Evolutionary conservation across 1,140 invertebrate genomes (phyloP).

Genomic region (Bombus cullumanus): DNA sequence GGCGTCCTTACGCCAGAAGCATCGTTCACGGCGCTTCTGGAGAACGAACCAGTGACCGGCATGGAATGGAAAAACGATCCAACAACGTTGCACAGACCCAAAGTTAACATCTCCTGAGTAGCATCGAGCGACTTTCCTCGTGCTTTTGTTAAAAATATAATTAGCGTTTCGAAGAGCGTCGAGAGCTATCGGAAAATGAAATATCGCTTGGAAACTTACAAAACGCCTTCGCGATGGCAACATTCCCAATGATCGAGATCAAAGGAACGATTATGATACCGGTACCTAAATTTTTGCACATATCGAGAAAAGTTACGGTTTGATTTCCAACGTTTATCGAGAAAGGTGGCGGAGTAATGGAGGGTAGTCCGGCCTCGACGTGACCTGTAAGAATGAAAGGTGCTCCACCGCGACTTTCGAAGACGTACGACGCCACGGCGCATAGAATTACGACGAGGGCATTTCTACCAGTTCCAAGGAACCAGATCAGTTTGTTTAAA

Average conservation of each 20-base stretch:
- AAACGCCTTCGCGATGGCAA: conserved; percentile 91
- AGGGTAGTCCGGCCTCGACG: conserved; percentile 85
- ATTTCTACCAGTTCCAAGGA: conserved; percentile 88
- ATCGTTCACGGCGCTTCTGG: conserved; percentile 90
- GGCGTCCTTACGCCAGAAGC: conserved; percentile 90
- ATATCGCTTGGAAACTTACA: conserved; percentile 80
- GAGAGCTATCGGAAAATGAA: neutral
- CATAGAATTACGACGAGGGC: conserved; percentile 89
- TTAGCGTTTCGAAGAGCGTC: neutral
- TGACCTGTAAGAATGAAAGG: conserved; percentile 83
- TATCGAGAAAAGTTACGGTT: conserved; percentile 82
- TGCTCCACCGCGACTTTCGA: conserved; percentile 71
- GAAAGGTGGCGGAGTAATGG: conserved; percentile 82
- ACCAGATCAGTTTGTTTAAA: conserved; percentile 85
- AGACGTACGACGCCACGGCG: conserved; percentile 84
- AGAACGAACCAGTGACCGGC: conserved; percentile 91
- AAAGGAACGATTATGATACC: conserved; percentile 87
- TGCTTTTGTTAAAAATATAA: conserved; percentile 72
- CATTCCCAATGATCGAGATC: conserved; percentile 88
- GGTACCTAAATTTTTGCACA: conserved; percentile 84
- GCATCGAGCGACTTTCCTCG: conserved; percentile 85
- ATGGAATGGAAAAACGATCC: conserved; percentile 90
- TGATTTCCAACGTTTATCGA: conserved; percentile 80
- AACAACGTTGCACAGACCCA: conserved; percentile 89
- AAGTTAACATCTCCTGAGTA: conserved; percentile 89